phyloP scores from a whole-genome alignment of 2,113 vertebrate genomes.

The Fregata magnificens region DNA sequence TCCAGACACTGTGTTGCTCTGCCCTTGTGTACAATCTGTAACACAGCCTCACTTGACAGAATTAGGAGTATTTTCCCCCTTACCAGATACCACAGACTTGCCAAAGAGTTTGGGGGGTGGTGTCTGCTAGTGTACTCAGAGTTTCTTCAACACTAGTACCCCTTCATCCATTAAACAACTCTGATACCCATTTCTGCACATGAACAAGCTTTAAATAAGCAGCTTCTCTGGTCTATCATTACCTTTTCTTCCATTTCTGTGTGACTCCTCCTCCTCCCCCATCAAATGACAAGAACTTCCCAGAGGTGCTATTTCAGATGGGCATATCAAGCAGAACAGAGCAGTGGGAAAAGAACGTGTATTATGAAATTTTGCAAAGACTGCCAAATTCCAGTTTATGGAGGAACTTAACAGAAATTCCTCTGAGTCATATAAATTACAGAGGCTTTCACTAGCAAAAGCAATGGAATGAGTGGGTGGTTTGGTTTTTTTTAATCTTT shows the following conservation, averaged over 20 bases:
- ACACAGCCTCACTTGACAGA: not conserved
- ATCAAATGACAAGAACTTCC: not conserved
- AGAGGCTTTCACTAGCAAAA: not conserved
- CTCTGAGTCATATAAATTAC: not conserved
- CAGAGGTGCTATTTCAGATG: not conserved
- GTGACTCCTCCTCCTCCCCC: not conserved
- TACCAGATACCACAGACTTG: not conserved
- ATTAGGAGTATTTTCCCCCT: not conserved
- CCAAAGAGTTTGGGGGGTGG: not conserved
- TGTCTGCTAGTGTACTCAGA: not conserved
- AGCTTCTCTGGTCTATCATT: not conserved
- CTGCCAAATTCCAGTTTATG: not conserved
- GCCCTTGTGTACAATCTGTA: not conserved
- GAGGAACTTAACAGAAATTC: not conserved
- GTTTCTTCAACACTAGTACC: not conserved
- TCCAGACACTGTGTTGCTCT: not conserved
- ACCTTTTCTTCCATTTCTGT: not conserved
- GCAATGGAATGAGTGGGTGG: not conserved
- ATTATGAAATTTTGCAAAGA: not conserved
- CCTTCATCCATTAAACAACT: not conserved
- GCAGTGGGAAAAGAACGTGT: not conserved
- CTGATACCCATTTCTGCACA: not conserved
- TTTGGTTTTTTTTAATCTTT: not conserved
- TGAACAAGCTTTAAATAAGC: not conserved
- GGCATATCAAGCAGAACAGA: not conserved